Conservation (phyloP, 1,140 invertebrate species). For the Doryteuthis pealeii region DNA sequence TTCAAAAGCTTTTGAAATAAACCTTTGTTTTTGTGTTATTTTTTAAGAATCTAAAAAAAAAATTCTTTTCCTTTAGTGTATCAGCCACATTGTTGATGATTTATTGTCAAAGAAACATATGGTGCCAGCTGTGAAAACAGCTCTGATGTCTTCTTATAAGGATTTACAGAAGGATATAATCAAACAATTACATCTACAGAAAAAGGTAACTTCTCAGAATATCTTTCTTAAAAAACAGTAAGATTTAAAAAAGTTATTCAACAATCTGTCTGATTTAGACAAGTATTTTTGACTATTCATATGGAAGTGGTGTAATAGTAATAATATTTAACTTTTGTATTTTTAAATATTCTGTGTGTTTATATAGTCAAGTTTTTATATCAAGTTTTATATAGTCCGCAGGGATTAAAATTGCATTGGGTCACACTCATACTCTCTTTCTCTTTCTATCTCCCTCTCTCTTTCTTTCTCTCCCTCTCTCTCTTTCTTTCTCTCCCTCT, state of each 20-base stretch:
- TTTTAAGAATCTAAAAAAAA: too few relatives aligned
- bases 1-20: too few relatives aligned
- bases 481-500: background rate
- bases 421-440: background rate
- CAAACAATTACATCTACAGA: slow-evolving; percentile 20
- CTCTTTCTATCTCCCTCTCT: background rate
- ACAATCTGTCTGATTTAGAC: too few relatives aligned
- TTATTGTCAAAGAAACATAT: slow-evolving; percentile 21
- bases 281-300: too few relatives aligned
- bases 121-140: slow-evolving; percentile 33
- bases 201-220: slow-evolving; percentile 31
- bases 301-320: too few relatives aligned
- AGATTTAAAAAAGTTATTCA: too few relatives aligned
- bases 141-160: slow-evolving; percentile 27
- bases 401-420: background rate
- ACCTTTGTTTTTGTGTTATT: too few relatives aligned
- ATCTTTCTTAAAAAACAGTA: too few relatives aligned
- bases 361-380: too few relatives aligned
- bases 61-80: slow-evolving; percentile 18
- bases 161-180: slow-evolving; percentile 28
- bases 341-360: too few relatives aligned
- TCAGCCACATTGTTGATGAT: slow-evolving; percentile 23
- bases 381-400: background rate
- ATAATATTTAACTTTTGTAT: too few relatives aligned
- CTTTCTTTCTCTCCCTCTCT: background rate